Evolutionary conservation across 92 coral and sea anemone species (phyloP).

Genomic region (Phymanthus crucifer): DNA sequence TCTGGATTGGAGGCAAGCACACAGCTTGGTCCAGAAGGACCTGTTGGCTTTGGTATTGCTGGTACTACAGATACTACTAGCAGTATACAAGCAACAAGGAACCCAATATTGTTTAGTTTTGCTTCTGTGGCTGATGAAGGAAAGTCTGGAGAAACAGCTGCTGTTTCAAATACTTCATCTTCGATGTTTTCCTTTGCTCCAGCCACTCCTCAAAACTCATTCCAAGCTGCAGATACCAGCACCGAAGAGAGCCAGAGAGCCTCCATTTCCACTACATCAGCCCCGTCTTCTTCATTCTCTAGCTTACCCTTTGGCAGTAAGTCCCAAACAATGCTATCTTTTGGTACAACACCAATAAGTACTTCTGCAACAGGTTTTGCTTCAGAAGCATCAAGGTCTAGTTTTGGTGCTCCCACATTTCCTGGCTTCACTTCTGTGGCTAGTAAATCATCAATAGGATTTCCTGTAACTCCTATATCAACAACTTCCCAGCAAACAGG

Average conservation of each 20-base stretch:
- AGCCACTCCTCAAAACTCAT: background rate
- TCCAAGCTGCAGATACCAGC: background rate
- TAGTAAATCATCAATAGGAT: slow-evolving; percentile 4
- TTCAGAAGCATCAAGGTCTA: background rate
- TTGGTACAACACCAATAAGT: background rate
- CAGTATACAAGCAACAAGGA: background rate
- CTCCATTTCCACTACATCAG: background rate
- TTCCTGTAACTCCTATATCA: slow-evolving; percentile 14
- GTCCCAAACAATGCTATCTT: background rate
- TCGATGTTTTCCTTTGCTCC: background rate
- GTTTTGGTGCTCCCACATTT: background rate
- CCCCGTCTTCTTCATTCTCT: background rate
- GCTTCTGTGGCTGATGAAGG: background rate
- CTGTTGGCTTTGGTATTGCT: background rate
- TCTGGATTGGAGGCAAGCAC: background rate
- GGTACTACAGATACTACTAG: background rate
- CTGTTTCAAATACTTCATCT: background rate
- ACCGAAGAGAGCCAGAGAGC: background rate
- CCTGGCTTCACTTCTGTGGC: background rate
- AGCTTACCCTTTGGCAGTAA: background rate
- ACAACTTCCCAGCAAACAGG: slow-evolving; percentile 11
- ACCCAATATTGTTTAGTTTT: background rate
- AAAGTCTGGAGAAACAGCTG: background rate
- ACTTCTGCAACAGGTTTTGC: background rate
- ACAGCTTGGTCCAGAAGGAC: background rate